Percentiles rank a stretch among this genome's conserved stretches.
These are phyloP conservation scores for Teleogryllus occipitalis DNA, from an alignment of 1,140 invertebrate genomes.

Conservation along the genomic window DNA sequence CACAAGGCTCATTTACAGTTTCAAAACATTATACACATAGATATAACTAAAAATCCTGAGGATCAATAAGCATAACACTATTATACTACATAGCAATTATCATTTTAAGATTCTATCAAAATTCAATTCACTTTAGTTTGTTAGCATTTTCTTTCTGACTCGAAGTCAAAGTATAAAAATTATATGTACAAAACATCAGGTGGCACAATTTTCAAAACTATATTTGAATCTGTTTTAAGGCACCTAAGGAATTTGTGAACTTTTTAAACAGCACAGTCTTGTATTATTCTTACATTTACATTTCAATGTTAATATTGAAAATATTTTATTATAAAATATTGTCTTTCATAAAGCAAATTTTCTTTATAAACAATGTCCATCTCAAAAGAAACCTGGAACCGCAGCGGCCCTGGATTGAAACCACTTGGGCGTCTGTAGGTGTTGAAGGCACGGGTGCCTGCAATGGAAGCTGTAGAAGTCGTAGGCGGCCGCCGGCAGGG, in stretches of 20 bases:
- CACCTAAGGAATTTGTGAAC: not conserved
- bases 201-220: not conserved
- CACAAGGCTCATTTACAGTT: not conserved
- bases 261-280: not conserved
- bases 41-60: not conserved
- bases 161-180: not conserved
- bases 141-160: not conserved
- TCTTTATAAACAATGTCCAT: not conserved
- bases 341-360: no score
- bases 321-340: no score
- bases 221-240: not conserved
- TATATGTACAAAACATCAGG: not conserved
- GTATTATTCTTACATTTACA: not conserved
- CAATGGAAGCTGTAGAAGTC: not conserved
- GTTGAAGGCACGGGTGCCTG: not conserved
- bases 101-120: not conserved
- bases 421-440: not conserved
- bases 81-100: not conserved
- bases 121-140: not conserved
- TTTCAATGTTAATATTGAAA: not conserved
- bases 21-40: not conserved
- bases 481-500: not conserved
- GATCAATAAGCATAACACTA: not conserved
- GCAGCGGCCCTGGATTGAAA: not conserved
- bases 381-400: not conserved